Evolutionary conservation across 2,113 vertebrate genomes (phyloP).

Genomic region (Vicugna pacos): DNA sequence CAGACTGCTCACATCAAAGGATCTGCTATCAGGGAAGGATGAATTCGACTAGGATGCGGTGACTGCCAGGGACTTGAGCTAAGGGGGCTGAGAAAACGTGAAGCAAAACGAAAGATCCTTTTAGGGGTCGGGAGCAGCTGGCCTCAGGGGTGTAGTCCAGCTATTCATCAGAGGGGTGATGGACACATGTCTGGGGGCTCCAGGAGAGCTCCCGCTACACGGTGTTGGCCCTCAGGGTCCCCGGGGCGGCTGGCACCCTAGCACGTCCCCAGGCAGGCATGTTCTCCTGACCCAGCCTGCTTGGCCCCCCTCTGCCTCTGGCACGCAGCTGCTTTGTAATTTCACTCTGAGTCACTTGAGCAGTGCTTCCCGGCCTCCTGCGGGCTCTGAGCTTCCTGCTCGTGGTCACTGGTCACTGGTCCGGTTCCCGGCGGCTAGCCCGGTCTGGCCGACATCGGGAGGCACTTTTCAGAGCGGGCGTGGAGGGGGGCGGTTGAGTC

Average conservation of each 20-base stretch:
- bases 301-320: fast-evolving
- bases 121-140: fast-evolving
- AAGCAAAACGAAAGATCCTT: fast-evolving
- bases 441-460: fast-evolving
- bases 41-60: fast-evolving
- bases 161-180: fast-evolving
- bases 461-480: fast-evolving
- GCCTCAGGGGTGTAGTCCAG: neutral
- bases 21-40: fast-evolving
- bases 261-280: fast-evolving
- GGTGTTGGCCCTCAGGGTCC: fast-evolving
- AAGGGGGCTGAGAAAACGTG: fast-evolving
- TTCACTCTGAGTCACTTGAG: neutral
- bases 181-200: fast-evolving
- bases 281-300: fast-evolving
- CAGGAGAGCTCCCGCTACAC: fast-evolving
- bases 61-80: neutral
- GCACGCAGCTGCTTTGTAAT: fast-evolving
- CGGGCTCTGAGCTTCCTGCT: neutral
- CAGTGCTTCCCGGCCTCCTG: fast-evolving
- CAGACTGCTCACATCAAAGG: fast-evolving
- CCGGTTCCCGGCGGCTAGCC: neutral
- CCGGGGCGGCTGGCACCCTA: fast-evolving
- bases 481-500: neutral
- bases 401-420: neutral